Conservation (phyloP, 2,888 invertebrate genomes). For the Drosophila yooni region DNA sequence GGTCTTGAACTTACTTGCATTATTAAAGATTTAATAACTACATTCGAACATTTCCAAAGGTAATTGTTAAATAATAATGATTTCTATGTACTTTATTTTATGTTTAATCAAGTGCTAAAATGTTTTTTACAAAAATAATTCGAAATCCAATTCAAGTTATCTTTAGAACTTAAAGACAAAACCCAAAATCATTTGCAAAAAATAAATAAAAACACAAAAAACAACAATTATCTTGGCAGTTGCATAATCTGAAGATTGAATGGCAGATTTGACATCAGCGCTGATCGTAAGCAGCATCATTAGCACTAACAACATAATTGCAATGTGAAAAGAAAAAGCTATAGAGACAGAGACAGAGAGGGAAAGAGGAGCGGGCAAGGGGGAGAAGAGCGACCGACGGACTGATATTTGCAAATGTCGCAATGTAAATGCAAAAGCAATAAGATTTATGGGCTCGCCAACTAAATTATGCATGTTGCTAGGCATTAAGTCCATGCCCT, state of each 20-base stretch:
- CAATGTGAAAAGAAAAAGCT: slow-evolving; percentile 59
- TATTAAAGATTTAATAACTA: background rate
- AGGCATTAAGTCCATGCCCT: slow-evolving; percentile 31
- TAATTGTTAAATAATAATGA: background rate
- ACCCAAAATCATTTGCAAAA: background rate
- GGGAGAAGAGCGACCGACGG: slow-evolving; percentile 3
- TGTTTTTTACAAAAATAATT: no score
- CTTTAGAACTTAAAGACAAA: background rate
- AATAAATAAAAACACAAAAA: background rate
- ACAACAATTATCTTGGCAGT: slow-evolving; percentile 30
- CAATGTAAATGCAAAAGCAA: slow-evolving; percentile 52
- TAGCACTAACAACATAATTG: slow-evolving; percentile 73
- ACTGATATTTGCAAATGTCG: slow-evolving; percentile 45
- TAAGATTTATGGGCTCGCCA: slow-evolving; percentile 66
- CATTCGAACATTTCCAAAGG: background rate
- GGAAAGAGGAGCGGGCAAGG: background rate
- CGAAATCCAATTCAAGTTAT: background rate
- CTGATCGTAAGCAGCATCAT: slow-evolving; percentile 65
- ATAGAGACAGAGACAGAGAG: slow-evolving; percentile 4
- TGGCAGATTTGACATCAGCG: slow-evolving; percentile 48
- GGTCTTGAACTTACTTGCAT: slow-evolving; percentile 6
- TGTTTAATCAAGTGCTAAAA: no score
- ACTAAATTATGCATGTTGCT: slow-evolving; percentile 70
- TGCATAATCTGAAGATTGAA: slow-evolving; percentile 57
- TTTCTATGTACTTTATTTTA: background rate